phyloP scores from a whole-genome alignment of 1,140 invertebrate species.

The Calephelis virginiensis region DNA sequence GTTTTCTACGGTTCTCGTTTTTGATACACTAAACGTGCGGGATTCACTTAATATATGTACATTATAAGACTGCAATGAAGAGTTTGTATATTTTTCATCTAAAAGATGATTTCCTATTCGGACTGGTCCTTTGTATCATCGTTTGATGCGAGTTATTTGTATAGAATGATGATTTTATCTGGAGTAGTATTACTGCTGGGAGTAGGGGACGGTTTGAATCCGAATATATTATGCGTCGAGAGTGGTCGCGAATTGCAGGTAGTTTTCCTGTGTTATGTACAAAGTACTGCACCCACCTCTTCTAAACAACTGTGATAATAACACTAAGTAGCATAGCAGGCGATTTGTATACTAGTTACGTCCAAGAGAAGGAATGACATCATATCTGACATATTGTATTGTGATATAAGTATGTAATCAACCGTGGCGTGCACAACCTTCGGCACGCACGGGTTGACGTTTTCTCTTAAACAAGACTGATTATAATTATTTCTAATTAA shows the following conservation, averaged over 20 bases:
- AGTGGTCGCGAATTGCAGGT: constrained; percentile 63
- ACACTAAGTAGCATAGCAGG: constrained; percentile 80
- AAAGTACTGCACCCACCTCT: constrained; percentile 79
- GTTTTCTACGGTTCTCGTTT: constrained; percentile 55
- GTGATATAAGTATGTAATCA: constrained; percentile 68
- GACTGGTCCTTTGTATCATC: constrained; percentile 46
- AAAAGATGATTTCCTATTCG: constrained; percentile 57
- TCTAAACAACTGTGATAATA: constrained; percentile 80
- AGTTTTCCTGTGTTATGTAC: constrained; percentile 73
- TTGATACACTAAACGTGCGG: constrained; percentile 45
- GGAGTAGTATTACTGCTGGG: constrained; percentile 28
- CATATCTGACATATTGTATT: constrained; percentile 80
- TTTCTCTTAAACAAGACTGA: constrained; percentile 80
- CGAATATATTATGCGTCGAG: constrained; percentile 20
- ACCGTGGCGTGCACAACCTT: constrained; percentile 60
- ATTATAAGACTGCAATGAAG: constrained; percentile 69
- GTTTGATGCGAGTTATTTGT: constrained; percentile 38
- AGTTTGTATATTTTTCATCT: constrained; percentile 66
- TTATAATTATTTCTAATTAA: constrained; percentile 79
- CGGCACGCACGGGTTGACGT: constrained; percentile 70
- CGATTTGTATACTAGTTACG: constrained; percentile 79
- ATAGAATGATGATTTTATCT: constrained; percentile 20
- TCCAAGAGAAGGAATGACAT: constrained; percentile 79
- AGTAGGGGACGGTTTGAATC: constrained; percentile 15
- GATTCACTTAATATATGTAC: constrained; percentile 69